Conservation (phyloP, 2,888 invertebrate species). For the Margaritifera margaritifera region DNA sequence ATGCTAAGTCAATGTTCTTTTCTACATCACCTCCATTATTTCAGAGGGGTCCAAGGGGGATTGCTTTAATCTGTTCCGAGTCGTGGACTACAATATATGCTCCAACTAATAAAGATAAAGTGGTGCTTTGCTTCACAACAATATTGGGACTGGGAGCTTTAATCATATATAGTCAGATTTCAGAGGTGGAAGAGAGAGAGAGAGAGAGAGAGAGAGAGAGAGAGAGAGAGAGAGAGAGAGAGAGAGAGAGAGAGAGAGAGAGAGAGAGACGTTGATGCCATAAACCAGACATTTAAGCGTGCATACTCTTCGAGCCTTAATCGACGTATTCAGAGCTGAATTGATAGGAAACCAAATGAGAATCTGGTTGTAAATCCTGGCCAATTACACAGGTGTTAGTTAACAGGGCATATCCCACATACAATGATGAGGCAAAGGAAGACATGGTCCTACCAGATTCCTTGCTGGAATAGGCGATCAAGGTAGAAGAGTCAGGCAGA, state of each 20-base stretch:
- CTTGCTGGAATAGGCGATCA: background rate
- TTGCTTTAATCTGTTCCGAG: too few relatives aligned
- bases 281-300: background rate
- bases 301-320: slow-evolving; percentile 1
- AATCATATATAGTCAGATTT: slow-evolving; percentile 1
- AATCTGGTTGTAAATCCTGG: background rate
- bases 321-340: slow-evolving; percentile 1
- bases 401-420: background rate
- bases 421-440: slow-evolving; percentile 1
- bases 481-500: background rate
- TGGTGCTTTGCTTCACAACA: slow-evolving; percentile 7
- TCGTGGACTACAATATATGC: slow-evolving; percentile 3
- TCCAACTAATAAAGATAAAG: slow-evolving; percentile 7
- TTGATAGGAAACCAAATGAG: background rate
- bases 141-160: slow-evolving; percentile 1
- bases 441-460: slow-evolving; percentile 1
- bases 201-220: too few relatives aligned
- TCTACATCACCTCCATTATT: slow-evolving; percentile 6
- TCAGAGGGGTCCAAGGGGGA: too few relatives aligned
- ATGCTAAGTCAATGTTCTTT: slow-evolving; percentile 6
- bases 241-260: too few relatives aligned
- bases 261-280: slow-evolving; percentile 2
- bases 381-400: background rate
- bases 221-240: too few relatives aligned
- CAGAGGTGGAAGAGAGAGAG: slow-evolving; percentile 2